These are phyloP conservation scores for Aporophyla nigra DNA, from an alignment of 2,888 invertebrate genomes.

Conservation along the genomic window DNA sequence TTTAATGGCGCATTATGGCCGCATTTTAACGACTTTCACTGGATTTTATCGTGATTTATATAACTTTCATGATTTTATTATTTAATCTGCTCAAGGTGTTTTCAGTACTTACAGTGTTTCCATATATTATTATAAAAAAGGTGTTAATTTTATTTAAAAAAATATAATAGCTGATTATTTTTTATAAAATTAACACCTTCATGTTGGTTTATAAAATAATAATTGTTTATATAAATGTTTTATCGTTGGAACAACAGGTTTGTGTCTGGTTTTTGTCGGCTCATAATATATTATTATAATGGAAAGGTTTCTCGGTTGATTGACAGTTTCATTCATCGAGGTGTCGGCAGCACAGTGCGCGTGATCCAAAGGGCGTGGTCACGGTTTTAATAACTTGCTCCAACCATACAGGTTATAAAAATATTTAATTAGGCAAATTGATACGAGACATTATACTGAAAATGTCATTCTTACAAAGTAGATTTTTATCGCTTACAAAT, in stretches of 20 bases:
- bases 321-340: constrained; percentile 74
- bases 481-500: background rate
- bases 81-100: constrained; percentile 1
- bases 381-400: constrained; percentile 59
- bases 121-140: background rate
- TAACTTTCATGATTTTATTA: constrained; percentile 5
- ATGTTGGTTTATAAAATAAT: constrained; percentile 7
- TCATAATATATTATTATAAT: constrained; percentile 48
- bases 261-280: constrained; percentile 39
- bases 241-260: constrained; percentile 32
- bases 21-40: constrained; percentile 35
- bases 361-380: constrained; percentile 63
- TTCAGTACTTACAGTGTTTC: background rate
- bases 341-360: constrained; percentile 65
- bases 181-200: background rate
- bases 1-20: constrained; percentile 10
- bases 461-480: constrained; percentile 12
- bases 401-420: constrained; percentile 43
- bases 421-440: constrained; percentile 60
- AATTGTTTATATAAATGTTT: constrained; percentile 44
- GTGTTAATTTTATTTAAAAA: constrained; percentile 9
- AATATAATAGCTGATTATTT: constrained; percentile 24
- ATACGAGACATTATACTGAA: constrained; percentile 20
- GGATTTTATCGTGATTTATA: constrained; percentile 26
- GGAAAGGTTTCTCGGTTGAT: constrained; percentile 73